Evolutionary conservation across 2,113 vertebrate species (phyloP), one percentile per base, ranked within the genome.

Genomic region (Gymnocephalus cernua): DNA sequence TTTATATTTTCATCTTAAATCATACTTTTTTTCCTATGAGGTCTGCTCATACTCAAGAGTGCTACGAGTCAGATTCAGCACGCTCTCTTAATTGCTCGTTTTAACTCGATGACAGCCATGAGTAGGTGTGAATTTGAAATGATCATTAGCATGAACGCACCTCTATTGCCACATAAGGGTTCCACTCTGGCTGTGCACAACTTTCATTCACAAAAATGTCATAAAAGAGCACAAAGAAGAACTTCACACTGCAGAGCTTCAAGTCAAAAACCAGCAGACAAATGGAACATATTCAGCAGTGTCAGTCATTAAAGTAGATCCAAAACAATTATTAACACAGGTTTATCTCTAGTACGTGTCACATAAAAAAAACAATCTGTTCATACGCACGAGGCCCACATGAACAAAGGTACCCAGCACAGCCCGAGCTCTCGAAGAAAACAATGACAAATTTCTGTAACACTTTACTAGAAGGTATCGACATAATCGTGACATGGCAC

Each of bases 361-460:
- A 56, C 35, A 13, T 15, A 15, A 35, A 14, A 35, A 14, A 41
- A 71, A 53, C 45, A 58, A 45, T 23, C 58, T 27, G 6, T 51
- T 50, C 21, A 9, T 15, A 45, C 0, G 12, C 8, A 59, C 0
- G 2, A 23, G 8, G 9, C 19, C 15, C 2, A 51, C 10, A 38
- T 48, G 11, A 3, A 29, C 25, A 25, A 47, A 61, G 15, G 53
- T 32, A 47, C 21, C 15, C 41, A 15, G 23, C 25, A 15, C 38
- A 29, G 23, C 57, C 66, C 23, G 1, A 27, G 65, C 25, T 65
- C 25, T 38, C 15, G 16, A 45, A 9, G 48, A 76, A 63, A 48
- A 66, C 73, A 66, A 32, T 61, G n/a, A 35, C 38, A 69, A 15
- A 69, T 25, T 38, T n/a, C n/a, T n/a, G 27, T 29, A 29, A 29